Conservation (phyloP, 2,797 vertebrate genomes). For the Oryzias dopingdopingensis region DNA sequence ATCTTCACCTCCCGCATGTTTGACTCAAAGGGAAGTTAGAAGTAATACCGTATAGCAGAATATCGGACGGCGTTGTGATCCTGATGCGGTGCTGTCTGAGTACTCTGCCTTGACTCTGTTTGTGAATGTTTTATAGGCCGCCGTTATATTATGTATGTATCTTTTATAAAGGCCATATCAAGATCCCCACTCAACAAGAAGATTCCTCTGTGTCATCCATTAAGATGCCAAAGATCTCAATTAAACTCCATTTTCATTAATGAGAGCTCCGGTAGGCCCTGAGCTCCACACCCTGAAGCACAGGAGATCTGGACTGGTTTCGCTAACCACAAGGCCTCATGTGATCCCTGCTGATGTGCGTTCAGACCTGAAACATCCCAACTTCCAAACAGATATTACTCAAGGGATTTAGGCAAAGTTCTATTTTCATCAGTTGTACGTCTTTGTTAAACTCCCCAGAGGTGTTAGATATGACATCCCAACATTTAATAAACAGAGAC, state of each 20-base stretch:
- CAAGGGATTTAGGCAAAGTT: conserved; percentile 46
- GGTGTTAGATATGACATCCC: conserved; percentile 33
- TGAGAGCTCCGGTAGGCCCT: conserved; percentile 29
- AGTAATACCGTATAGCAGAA: conserved; percentile 31
- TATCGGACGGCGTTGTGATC: conserved; percentile 33
- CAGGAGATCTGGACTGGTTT: conserved; percentile 20
- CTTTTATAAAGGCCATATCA: conserved; percentile 73
- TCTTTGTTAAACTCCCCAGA: conserved; percentile 51
- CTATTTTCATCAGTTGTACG: conserved; percentile 55
- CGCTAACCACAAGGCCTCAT: conserved; percentile 11
- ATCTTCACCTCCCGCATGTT: conserved; percentile 30
- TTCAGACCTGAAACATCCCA: conserved; percentile 38
- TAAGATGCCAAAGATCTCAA: conserved; percentile 68
- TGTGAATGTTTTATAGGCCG: conserved; percentile 72
- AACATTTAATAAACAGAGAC: conserved; percentile 55
- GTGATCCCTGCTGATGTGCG: conserved; percentile 50
- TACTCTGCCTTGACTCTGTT: conserved; percentile 48
- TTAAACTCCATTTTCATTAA: conserved; percentile 70
- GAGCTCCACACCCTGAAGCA: conserved; percentile 11
- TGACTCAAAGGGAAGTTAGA: conserved; percentile 20
- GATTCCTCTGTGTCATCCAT: conserved; percentile 64
- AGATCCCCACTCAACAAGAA: conserved; percentile 63
- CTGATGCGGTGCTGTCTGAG: conserved; percentile 37
- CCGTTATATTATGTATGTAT: conserved; percentile 74
- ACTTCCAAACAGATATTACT: conserved; percentile 46